Evolutionary conservation across 2,113 vertebrate species (phyloP).

Genomic region (Rostratula benghalensis): DNA sequence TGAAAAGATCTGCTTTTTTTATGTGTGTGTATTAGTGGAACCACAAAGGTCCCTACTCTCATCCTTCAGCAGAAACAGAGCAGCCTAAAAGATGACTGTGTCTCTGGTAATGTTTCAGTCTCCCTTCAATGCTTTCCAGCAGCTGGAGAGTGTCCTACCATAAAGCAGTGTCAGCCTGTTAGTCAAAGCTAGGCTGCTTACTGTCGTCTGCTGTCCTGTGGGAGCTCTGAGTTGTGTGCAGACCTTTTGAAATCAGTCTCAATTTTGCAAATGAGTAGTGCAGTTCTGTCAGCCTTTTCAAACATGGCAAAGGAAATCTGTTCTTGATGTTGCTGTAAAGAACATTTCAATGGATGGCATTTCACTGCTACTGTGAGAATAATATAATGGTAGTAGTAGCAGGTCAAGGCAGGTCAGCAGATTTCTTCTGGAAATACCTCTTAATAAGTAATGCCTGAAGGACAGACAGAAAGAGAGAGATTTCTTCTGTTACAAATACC

Average conservation of each 20-base stretch:
- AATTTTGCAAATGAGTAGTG: neutral
- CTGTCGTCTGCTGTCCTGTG: neutral
- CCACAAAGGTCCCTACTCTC: neutral
- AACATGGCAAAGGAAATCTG: neutral
- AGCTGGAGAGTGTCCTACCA: neutral
- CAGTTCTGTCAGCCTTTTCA: slow-evolving; percentile 26
- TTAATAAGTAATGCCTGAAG: neutral
- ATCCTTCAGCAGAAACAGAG: neutral
- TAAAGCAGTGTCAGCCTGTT: neutral
- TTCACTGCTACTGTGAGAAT: neutral
- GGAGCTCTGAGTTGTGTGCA: neutral
- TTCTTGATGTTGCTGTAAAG: neutral
- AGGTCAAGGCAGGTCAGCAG: neutral
- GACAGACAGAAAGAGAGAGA: neutral
- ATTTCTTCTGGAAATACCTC: neutral
- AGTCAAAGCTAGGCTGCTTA: neutral
- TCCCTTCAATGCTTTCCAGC: neutral
- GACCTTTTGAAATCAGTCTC: slow-evolving; percentile 15
- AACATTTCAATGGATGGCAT: neutral
- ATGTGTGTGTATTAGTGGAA: neutral
- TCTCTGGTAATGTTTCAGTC: neutral
- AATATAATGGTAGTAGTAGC: neutral
- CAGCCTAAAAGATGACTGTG: neutral
- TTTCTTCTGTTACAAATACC: neutral
- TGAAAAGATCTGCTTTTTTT: neutral